Percentiles rank a stretch among this genome's conserved stretches.
phyloP scores from a whole-genome alignment of 2,888 invertebrate species.

The Patella ulyssiponensis region DNA sequence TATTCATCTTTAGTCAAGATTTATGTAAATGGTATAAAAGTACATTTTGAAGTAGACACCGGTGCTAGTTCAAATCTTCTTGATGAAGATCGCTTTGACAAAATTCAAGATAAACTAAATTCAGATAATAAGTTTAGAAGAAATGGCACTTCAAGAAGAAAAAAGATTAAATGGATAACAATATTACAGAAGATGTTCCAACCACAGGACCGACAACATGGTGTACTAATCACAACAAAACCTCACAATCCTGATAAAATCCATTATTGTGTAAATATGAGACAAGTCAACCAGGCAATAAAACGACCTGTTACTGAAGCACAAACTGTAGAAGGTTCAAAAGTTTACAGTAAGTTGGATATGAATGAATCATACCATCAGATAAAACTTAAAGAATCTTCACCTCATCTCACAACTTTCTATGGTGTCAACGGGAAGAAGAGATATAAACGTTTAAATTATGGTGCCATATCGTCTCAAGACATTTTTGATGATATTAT shows the following conservation, averaged over 20 bases:
- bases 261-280: no score
- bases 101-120: slow-evolving; percentile 1
- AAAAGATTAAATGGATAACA: no score
- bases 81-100: neutral
- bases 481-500: slow-evolving; percentile 44
- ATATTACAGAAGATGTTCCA: no score
- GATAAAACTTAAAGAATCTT: neutral
- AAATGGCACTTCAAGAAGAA: no score
- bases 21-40: neutral
- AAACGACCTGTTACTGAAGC: no score
- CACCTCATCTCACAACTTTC: slow-evolving; percentile 10
- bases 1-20: neutral
- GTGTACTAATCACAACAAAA: no score
- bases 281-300: no score
- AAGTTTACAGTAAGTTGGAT: slow-evolving; percentile 3
- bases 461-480: slow-evolving; percentile 39
- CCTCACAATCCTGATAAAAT: no score
- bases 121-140: neutral
- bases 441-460: slow-evolving; percentile 43
- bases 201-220: no score
- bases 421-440: slow-evolving; percentile 20
- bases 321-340: no score
- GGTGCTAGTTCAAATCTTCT: slow-evolving; percentile 3
- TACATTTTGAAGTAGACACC: neutral
- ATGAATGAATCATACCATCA: slow-evolving; percentile 9